Conservation (phyloP, 2,113 vertebrate genomes). For the Grantiella picta region DNA sequence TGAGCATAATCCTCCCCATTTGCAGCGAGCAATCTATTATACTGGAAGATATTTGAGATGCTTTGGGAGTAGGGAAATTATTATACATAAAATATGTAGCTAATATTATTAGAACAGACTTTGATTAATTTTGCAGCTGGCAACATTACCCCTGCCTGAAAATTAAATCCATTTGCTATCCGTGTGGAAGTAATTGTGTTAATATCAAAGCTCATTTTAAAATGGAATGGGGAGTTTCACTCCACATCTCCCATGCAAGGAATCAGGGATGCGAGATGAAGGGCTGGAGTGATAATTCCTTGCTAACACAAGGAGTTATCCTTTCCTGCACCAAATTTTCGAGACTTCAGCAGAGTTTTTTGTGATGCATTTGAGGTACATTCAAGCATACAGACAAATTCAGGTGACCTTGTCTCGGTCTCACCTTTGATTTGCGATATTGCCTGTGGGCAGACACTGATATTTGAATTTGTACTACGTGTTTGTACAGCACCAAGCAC, state of each 20-base stretch:
- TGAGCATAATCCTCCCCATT: neutral
- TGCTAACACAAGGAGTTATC: neutral
- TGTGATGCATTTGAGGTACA: neutral
- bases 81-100: slow-evolving; percentile 18
- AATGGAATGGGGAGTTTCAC: neutral
- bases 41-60: neutral
- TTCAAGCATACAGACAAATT: neutral
- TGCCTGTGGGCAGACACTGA: neutral
- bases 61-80: neutral
- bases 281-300: neutral
- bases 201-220: slow-evolving; percentile 15
- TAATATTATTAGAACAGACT: slow-evolving; percentile 32
- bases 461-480: neutral
- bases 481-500: neutral
- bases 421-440: neutral
- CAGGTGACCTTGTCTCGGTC: neutral
- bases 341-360: neutral
- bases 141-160: slow-evolving; percentile 21
- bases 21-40: slow-evolving; percentile 15
- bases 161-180: slow-evolving; percentile 29
- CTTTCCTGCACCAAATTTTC: neutral
- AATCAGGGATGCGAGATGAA: neutral
- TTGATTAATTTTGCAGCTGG: slow-evolving; percentile 47
- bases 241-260: neutral
- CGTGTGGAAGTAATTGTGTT: neutral